Conservation (phyloP, 2,797 vertebrate genomes). For the Sebastes minor region DNA sequence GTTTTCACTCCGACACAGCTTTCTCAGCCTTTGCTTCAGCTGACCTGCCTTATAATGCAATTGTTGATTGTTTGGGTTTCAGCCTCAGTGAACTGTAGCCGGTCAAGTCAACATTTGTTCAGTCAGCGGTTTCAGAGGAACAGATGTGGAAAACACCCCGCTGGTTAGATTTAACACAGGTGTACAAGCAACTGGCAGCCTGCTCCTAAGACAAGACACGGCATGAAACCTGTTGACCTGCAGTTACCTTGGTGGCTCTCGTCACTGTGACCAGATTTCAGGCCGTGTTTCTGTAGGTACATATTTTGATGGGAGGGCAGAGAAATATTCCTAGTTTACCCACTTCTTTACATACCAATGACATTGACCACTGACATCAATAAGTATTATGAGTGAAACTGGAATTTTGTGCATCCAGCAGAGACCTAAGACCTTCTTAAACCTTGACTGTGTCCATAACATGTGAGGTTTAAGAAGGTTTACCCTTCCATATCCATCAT, state of each 20-base stretch:
- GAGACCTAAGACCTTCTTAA: neutral
- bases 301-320: neutral
- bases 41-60: neutral
- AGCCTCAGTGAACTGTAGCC: conserved; percentile 5
- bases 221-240: conserved; percentile 17
- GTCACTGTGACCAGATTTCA: neutral
- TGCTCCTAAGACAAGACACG: conserved; percentile 3
- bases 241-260: neutral
- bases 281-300: neutral
- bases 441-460: neutral
- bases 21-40: neutral
- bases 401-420: neutral
- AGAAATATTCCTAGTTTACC: neutral
- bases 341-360: neutral
- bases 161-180: conserved; percentile 35
- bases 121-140: conserved; percentile 5
- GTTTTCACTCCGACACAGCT: neutral
- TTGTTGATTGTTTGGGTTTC: conserved; percentile 31
- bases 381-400: neutral
- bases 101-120: conserved; percentile 16
- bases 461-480: too few relatives aligned
- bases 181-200: conserved; percentile 8
- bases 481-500: too few relatives aligned
- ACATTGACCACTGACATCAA: neutral
- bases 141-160: conserved; percentile 27